Evolutionary conservation across 2,113 vertebrate genomes (phyloP), one percentile per base, ranked within the genome.

Genomic region (Chascanopsetta lugubris): DNA sequence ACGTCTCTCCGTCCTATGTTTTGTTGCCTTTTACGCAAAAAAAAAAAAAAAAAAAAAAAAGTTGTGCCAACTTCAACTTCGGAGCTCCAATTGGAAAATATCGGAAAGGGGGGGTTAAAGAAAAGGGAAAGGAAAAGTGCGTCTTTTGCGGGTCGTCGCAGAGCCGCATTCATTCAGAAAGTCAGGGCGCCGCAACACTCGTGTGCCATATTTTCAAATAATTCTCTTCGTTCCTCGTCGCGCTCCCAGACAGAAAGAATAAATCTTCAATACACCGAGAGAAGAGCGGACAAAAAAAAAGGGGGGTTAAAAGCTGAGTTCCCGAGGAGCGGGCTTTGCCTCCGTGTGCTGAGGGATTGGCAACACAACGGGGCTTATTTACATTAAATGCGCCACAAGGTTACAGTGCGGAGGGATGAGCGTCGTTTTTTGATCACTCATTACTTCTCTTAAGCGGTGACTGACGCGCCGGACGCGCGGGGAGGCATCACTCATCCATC

Each of bases 341-440:
- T 94, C 92, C 94, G 93, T 93, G 90, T 95, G 93, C 90, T 88
- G 78, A 93, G 38, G 94, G 94, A 96, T 92, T 96, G 96, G 95
- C 95, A 97, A 94, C 95, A 95, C 94, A 95, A 95, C 95, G 93
- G 78, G 93, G 94, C 96, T 97, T 98, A 97, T 98, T 99, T 97
- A 97, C 97, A 98, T 98, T 97, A 98, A 97, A 98, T 95, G 94
- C 95, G 95, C 95, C 96, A 95, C 97, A 98, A 98, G 97, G 97
- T 99, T 99, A 97, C 95, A 96, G 96, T 95, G 95, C 95, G 93
- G 93, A 95, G 94, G 93, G 93, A 95, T 95, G 96, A 96, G 93
- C 96, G 95, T 96, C 97, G 96, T 96, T 95, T 89, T 96, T 94
- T n/a, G n/a, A 95, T 95, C 94, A 94, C 95, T 97, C 94, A 95